These are phyloP conservation scores for Scolopax mira DNA, from an alignment of 2,113 vertebrate genomes.

Conservation along the genomic window DNA sequence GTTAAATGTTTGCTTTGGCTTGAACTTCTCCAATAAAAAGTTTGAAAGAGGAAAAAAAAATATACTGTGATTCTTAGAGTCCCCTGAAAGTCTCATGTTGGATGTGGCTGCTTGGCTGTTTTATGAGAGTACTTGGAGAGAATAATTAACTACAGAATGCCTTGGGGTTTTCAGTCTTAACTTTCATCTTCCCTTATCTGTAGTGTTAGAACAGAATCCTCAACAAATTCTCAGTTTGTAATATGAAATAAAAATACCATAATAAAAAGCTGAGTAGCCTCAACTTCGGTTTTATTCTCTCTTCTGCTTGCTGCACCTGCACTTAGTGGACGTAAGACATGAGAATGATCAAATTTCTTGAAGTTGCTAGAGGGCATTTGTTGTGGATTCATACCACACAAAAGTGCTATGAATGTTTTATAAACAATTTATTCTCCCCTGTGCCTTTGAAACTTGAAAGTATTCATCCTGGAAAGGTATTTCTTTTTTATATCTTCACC, in stretches of 20 bases:
- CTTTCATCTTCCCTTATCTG: background rate
- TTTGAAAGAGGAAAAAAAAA: background rate
- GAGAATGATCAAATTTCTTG: background rate
- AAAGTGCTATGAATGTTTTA: background rate
- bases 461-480: background rate
- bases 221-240: background rate
- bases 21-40: background rate
- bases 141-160: slow-evolving; percentile 1
- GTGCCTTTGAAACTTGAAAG: background rate
- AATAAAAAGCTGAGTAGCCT: background rate
- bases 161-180: background rate
- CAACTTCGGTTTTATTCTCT: background rate
- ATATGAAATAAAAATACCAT: background rate
- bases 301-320: background rate
- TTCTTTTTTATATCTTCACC: background rate
- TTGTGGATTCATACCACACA: background rate
- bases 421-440: background rate
- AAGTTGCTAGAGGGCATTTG: background rate
- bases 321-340: background rate
- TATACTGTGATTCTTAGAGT: background rate
- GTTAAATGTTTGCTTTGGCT: background rate
- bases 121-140: background rate
- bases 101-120: background rate
- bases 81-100: background rate
- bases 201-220: background rate